Conservation (phyloP, 2,113 vertebrate species). For the Felis chaus region DNA sequence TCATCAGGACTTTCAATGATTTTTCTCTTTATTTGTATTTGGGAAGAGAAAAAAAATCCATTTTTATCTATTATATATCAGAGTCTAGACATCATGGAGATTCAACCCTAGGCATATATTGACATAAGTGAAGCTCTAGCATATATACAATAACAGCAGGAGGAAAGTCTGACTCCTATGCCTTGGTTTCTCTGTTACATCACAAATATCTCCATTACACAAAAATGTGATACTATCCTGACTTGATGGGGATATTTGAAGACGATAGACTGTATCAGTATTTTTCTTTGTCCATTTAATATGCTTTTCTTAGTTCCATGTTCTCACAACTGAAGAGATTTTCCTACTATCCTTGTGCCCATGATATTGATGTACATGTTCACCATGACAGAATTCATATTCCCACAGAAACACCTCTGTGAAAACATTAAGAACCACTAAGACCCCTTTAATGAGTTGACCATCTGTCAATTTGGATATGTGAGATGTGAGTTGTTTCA, state of each 20-base stretch:
- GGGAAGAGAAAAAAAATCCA: conserved; percentile 87
- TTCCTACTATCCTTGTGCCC: conserved; percentile 94
- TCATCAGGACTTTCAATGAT: background rate
- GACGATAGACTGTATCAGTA: conserved; percentile 86
- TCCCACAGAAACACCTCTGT: conserved; percentile 94
- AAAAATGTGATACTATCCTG: conserved; percentile 93
- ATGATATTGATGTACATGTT: conserved; percentile 91
- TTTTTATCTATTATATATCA: conserved; percentile 91
- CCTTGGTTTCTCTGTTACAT: conserved; percentile 92
- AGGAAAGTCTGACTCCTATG: conserved; percentile 93
- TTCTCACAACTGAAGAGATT: conserved; percentile 91
- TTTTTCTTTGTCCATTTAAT: conserved; percentile 90
- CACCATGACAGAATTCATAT: conserved; percentile 93
- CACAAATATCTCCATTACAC: conserved; percentile 91
- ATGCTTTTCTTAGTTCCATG: conserved; percentile 89
- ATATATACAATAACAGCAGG: conserved; percentile 92
- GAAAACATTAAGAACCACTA: conserved; percentile 92
- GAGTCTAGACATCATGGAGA: conserved; percentile 93
- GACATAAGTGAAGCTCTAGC: conserved; percentile 91
- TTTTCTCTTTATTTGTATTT: conserved; percentile 79
- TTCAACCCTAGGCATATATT: conserved; percentile 90
- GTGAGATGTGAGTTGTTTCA: conserved; percentile 92
- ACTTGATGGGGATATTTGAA: conserved; percentile 87
- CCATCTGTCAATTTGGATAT: conserved; percentile 93
- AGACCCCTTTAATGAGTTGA: conserved; percentile 93